Base-by-base conservation (phyloP, 2,888 invertebrate genomes). In the Cosmopolites sordidus region DNA sequence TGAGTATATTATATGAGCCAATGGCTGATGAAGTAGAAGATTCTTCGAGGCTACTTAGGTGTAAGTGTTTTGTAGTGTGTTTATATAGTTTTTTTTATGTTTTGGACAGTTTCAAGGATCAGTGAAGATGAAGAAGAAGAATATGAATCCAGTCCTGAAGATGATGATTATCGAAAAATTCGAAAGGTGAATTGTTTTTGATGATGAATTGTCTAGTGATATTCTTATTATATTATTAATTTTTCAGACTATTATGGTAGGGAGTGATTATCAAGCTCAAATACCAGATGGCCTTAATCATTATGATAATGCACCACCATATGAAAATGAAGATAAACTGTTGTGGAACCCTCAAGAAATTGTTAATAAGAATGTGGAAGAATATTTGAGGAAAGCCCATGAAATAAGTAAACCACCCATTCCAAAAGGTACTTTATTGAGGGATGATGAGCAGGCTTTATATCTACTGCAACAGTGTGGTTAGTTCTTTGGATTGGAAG, bases 251-350 rank as follows among this genome's bases (percentile, higher is more conserved):
- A 95, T 96, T 59, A 94, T 94, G 90, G 94, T 97, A 17, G 97
- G 96, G 14, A 84, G 86, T 60, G 91, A 92, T 68, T 96, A 88
- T 72, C 97, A 97, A 77, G 97, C 96, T 2, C 84, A 83, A 49
- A 92, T 97, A 67, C 96, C 96, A 1, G 92, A 92, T 70, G 94
- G 93, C 1, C 78, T 96, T 14, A 89, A 89, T 66, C 87, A 86
- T 67, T 96, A 97, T 73, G 96, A 92, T 67, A 95, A 95, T 75
- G 90, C 89, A n/a, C 75, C 91, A 58, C 92, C 93, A 0, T 93
- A 94, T 71, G 93, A 94, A 76, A 95, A 95, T 76, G 94, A 95
- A 70, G 96, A 96, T 69, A 91, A 93, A 74, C 78, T 95, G 47
- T 76, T 97, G 8, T 97, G 97, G 96, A 91, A 94, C 70, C 94